Percentiles rank a stretch among this genome's conserved stretches.
These are phyloP conservation scores for Erebia palarica DNA, from an alignment of 2,888 invertebrate species.

Conservation along the genomic window DNA sequence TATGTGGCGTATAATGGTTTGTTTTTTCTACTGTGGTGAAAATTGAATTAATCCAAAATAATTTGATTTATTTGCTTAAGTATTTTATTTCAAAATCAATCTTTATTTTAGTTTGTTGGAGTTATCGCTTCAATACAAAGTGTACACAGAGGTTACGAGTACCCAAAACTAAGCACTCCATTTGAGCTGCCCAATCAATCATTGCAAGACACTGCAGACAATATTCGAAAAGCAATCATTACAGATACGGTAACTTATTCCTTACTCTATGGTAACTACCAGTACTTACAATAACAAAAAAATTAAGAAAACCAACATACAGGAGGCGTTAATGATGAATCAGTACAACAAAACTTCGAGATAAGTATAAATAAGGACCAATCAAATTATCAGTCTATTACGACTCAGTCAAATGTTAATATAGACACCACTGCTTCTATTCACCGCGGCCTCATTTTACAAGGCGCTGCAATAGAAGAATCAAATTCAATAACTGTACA, in stretches of 20 bases:
- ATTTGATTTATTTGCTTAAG: neutral
- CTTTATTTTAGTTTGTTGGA: conserved; percentile 35
- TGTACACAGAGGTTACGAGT: conserved; percentile 36
- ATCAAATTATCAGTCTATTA: neutral
- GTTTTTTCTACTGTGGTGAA: conserved; percentile 40
- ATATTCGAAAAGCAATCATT: neutral
- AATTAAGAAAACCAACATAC: conserved; percentile 6
- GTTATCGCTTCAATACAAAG: conserved; percentile 21
- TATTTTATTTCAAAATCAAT: neutral
- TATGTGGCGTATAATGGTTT: conserved; percentile 55
- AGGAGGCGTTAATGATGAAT: neutral
- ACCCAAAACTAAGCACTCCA: conserved; percentile 35
- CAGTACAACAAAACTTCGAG: neutral
- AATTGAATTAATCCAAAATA: neutral
- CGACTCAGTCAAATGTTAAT: neutral
- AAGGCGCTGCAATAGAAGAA: neutral
- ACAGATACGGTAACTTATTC: conserved; percentile 44
- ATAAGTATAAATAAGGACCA: neutral
- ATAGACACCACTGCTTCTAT: neutral
- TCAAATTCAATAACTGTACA: neutral
- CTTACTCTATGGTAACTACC: conserved; percentile 47
- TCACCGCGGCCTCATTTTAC: neutral
- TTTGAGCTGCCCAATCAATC: conserved; percentile 36
- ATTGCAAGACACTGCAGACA: neutral
- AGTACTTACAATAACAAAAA: conserved; percentile 47